These are phyloP conservation scores for Iselma pallidipennis DNA, from an alignment of 2,888 invertebrate species.

Conservation along the genomic window DNA sequence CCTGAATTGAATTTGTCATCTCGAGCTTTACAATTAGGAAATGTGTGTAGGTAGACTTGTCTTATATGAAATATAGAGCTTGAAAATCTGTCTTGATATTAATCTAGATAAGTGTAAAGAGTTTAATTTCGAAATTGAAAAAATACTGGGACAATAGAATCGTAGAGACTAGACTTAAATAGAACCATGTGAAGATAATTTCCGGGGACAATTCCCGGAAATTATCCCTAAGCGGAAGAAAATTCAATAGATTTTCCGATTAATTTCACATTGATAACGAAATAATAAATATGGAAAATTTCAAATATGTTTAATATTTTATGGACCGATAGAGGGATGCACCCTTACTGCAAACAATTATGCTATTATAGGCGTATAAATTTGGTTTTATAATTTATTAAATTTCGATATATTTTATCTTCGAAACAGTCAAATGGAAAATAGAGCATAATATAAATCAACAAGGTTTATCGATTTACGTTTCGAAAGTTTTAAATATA, in stretches of 20 bases:
- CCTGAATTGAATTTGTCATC: neutral
- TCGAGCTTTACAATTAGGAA: neutral
- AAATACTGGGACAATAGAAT: neutral
- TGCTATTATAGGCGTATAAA: too few species aligned
- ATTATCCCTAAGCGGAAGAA: neutral
- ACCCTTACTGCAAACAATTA: too few species aligned
- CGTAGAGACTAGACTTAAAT: neutral
- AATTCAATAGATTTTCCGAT: neutral
- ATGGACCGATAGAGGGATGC: too few species aligned
- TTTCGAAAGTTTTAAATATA: too few species aligned
- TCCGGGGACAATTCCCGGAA: neutral
- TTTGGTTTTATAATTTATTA: too few species aligned
- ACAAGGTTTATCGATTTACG: neutral
- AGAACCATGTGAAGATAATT: neutral
- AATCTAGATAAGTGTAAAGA: too few species aligned
- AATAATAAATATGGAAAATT: too few species aligned
- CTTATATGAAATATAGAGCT: too few species aligned
- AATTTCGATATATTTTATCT: too few species aligned
- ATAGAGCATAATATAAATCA: neutral
- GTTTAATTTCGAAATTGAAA: too few species aligned
- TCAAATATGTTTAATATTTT: too few species aligned
- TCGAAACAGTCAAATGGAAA: neutral
- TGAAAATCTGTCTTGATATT: too few species aligned
- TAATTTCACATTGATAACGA: neutral
- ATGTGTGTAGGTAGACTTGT: neutral